Conservation (phyloP, 2,797 vertebrate species). For the Siniperca undulata region DNA sequence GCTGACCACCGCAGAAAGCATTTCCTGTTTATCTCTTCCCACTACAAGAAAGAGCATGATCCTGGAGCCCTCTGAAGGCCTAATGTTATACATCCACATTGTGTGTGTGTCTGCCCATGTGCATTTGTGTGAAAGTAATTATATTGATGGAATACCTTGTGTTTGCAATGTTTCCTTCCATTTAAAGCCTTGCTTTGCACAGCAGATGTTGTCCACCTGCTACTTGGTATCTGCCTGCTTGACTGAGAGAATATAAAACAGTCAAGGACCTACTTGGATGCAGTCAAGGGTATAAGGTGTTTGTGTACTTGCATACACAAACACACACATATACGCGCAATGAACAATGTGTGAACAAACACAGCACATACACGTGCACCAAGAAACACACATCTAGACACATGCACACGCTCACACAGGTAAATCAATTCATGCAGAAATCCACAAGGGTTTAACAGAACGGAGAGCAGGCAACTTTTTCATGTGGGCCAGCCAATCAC, state of each 20-base stretch:
- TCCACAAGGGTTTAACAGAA: constrained; percentile 64
- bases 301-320: constrained; percentile 26
- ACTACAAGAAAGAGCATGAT: constrained; percentile 60
- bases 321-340: constrained; percentile 6
- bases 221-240: constrained; percentile 53
- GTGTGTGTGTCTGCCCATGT: constrained; percentile 20
- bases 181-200: constrained; percentile 55
- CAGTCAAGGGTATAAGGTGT: constrained; percentile 53
- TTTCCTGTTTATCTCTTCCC: constrained; percentile 66
- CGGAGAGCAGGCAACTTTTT: constrained; percentile 46
- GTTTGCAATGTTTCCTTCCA: constrained; percentile 54
- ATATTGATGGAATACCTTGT: constrained; percentile 66
- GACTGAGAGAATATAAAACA: constrained; percentile 64
- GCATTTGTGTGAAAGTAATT: constrained; percentile 61
- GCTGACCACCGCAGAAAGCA: constrained; percentile 59
- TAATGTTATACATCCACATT: constrained; percentile 51
- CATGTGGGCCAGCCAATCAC: constrained; percentile 65
- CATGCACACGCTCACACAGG: constrained; percentile 28
- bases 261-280: constrained; percentile 47
- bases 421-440: constrained; percentile 62
- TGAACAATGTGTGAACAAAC: constrained; percentile 17
- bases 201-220: constrained; percentile 71
- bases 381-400: background rate
- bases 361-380: background rate
- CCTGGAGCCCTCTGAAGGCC: constrained; percentile 41